Conservation (phyloP, 2,797 vertebrate species). For the Saxicola maurus region DNA sequence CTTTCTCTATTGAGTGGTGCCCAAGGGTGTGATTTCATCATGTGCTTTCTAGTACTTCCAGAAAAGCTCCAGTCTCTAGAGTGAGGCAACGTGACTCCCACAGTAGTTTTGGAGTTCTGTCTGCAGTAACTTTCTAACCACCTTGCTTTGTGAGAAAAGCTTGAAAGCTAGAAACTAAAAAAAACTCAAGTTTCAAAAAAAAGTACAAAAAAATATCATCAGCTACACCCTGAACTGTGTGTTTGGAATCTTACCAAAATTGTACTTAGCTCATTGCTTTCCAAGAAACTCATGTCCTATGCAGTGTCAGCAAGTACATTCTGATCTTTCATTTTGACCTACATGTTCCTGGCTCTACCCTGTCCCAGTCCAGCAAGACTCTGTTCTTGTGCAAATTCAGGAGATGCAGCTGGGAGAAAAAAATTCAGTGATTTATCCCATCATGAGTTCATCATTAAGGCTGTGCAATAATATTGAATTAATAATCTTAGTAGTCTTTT, state of each 20-base stretch:
- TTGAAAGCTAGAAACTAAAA: neutral
- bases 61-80: neutral
- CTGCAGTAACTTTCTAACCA: neutral
- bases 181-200: neutral
- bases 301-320: neutral
- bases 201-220: neutral
- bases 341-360: neutral
- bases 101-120: neutral
- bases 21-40: neutral
- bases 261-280: neutral
- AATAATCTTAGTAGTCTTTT: neutral
- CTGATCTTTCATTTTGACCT: neutral
- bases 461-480: neutral
- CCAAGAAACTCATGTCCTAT: neutral
- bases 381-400: neutral
- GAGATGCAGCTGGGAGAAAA: neutral
- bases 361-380: neutral
- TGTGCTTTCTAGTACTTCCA: neutral
- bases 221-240: neutral
- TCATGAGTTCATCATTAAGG: neutral
- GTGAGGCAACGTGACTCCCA: rapidly evolving
- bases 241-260: neutral
- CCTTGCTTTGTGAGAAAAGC: neutral
- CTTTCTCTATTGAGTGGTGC: neutral
- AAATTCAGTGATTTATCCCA: neutral